These are phyloP conservation scores for Ligdia adustata DNA, from an alignment of 2,888 invertebrate species.

Conservation along the genomic window DNA sequence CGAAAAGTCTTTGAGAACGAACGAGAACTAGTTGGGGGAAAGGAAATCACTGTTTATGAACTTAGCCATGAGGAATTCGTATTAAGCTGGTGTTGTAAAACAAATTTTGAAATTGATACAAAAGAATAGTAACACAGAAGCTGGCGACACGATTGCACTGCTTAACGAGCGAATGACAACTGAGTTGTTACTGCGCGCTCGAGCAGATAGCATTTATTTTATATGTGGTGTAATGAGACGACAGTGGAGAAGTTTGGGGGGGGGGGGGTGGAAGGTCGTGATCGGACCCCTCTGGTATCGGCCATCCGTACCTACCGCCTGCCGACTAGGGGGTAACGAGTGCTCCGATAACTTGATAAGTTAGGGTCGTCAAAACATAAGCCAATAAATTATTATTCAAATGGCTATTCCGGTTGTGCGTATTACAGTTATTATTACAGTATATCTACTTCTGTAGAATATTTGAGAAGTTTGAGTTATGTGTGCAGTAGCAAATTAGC, in stretches of 20 bases:
- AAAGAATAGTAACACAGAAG: conserved; percentile 22
- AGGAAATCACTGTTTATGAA: conserved; percentile 73
- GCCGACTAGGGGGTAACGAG: conserved; percentile 77
- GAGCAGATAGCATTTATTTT: conserved; percentile 58
- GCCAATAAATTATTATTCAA: neutral
- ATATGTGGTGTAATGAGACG: conserved; percentile 72
- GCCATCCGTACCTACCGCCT: conserved; percentile 68
- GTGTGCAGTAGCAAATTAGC: too few species aligned
- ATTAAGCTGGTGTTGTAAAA: neutral
- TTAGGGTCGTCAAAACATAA: conserved; percentile 43
- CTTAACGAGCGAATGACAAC: conserved; percentile 40
- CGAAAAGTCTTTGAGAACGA: conserved; percentile 36
- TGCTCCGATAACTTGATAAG: conserved; percentile 51
- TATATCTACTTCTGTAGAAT: too few species aligned
- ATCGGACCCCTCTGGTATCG: conserved; percentile 59
- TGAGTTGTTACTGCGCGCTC: conserved; percentile 43
- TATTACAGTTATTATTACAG: too few species aligned
- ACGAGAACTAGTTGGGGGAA: conserved; percentile 63
- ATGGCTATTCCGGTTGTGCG: neutral
- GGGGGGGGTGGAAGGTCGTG: conserved; percentile 63
- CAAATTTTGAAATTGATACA: conserved; percentile 21
- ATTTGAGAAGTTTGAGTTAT: too few species aligned
- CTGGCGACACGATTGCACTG: conserved; percentile 47
- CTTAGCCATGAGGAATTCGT: conserved; percentile 71
- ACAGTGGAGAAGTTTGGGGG: conserved; percentile 46